These are phyloP conservation scores for Smithornis capensis DNA, from an alignment of 2,113 vertebrate genomes.

Conservation along the genomic window DNA sequence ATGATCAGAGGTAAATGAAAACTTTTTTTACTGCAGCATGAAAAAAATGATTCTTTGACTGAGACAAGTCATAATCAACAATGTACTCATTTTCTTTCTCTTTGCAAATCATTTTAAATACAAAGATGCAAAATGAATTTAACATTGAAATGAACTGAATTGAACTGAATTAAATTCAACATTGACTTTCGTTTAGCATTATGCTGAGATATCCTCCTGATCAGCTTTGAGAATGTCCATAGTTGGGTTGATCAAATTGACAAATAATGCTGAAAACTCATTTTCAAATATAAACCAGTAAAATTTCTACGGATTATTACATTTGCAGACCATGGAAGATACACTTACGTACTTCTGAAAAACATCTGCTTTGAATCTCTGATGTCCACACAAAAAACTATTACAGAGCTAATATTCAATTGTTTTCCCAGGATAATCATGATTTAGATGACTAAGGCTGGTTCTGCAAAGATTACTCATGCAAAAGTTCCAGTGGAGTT, in stretches of 20 bases:
- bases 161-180: too few species aligned
- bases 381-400: background rate
- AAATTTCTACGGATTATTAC: background rate
- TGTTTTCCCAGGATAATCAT: background rate
- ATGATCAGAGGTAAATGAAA: background rate
- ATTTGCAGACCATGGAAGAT: background rate
- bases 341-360: background rate
- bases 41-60: background rate
- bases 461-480: background rate
- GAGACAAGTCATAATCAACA: background rate
- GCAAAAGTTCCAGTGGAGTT: background rate
- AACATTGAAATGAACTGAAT: too few species aligned
- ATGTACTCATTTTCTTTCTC: background rate
- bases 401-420: slow-evolving; percentile 3
- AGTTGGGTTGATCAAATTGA: background rate
- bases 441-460: background rate
- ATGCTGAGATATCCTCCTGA: background rate
- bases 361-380: slow-evolving; percentile 41
- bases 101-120: background rate
- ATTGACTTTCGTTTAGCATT: background rate
- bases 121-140: background rate
- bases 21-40: background rate
- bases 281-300: background rate
- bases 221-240: background rate
- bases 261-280: background rate